Evolutionary conservation across 2,113 vertebrate species (phyloP), one percentile per base, ranked within the genome.

Genomic region (Podiceps cristatus): DNA sequence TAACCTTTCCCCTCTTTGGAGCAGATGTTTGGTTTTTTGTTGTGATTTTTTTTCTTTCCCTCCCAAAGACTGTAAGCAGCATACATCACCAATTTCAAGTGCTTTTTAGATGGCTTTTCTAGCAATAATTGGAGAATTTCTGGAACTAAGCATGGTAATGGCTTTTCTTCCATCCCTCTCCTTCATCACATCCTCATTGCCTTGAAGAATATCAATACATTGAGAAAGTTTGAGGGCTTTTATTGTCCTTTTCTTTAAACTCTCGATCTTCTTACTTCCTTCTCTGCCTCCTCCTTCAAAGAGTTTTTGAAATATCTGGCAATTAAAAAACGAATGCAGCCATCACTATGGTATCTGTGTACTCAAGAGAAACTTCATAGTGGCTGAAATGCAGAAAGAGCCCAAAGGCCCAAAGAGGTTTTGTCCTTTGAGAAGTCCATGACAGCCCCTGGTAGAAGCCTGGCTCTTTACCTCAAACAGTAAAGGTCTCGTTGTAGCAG

Each of bases 1-100:
- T 98, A 97, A 98, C 98, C 98, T 98, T 98, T 98, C 80, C 92
- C 96, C 97, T 97, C 94, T 97, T 95, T 95, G 88, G 95, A 98
- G 91, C 97, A 96, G 96, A 96, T 93, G 89, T 97, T 98, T 97
- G 81, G 64, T n/a, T 47, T 73, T 96, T 94, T 93, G 78, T 92
- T 92, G 59, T 67, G 81, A 42, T 66, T 75, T 85, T 84, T 80
- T 91, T 78, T 35, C n/a, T 62, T 56, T 27, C 45, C 28, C 69
- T 73, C 14, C 71, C 83, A 86, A 96, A 96, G 95, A 93, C 44
- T 86, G 86, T 97, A 97, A 98, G 97, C 98, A 98, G 93, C 82
- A 93, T 47, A 72, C 96, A 98, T 96, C 97, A 98, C 98, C 97
- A 95, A 85, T 98, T 97, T 98, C 94, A 95, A 96, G 90, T 97